phyloP scores from a whole-genome alignment of 1,140 invertebrate species.

The Dufourea novaeangliae region DNA sequence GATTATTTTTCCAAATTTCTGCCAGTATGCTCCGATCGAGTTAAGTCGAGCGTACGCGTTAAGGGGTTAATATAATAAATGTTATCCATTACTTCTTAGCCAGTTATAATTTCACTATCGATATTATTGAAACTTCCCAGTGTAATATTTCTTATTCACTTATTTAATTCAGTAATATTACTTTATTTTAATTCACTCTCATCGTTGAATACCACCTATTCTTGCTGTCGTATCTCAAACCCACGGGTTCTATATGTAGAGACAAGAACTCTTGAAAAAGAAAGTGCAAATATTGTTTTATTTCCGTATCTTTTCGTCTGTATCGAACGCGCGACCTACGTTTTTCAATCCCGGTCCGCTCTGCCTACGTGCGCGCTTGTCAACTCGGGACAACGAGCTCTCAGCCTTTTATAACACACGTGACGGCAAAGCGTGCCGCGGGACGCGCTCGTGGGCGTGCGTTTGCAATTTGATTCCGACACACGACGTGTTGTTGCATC shows the following conservation, averaged over 20 bases:
- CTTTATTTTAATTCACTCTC: too few relatives aligned
- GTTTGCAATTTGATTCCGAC: conserved; percentile 48
- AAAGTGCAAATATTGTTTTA: conserved; percentile 27
- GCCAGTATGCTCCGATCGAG: too few relatives aligned
- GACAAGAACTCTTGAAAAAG: conserved; percentile 22
- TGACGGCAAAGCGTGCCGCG: conserved; percentile 56
- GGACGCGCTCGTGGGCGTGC: conserved; percentile 45
- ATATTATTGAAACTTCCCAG: too few relatives aligned
- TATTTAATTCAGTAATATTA: too few relatives aligned
- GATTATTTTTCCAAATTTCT: too few relatives aligned
- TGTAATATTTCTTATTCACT: background rate
- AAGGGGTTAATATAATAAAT: too few relatives aligned
- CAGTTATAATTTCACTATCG: too few relatives aligned
- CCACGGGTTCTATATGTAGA: background rate
- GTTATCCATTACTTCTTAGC: too few relatives aligned
- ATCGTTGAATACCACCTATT: background rate
- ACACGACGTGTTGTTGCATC: conserved; percentile 44
- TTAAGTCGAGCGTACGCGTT: too few relatives aligned
- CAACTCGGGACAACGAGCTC: conserved; percentile 60
- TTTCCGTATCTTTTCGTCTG: conserved; percentile 20
- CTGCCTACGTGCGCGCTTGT: conserved; percentile 57
- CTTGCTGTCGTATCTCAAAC: too few relatives aligned
- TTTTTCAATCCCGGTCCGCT: conserved; percentile 37
- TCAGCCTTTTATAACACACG: conserved; percentile 55
- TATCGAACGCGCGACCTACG: conserved; percentile 24